Evolutionary conservation across 2,113 vertebrate species (phyloP), one percentile per base, ranked within the genome.

Genomic region (Nematolebias whitei): DNA sequence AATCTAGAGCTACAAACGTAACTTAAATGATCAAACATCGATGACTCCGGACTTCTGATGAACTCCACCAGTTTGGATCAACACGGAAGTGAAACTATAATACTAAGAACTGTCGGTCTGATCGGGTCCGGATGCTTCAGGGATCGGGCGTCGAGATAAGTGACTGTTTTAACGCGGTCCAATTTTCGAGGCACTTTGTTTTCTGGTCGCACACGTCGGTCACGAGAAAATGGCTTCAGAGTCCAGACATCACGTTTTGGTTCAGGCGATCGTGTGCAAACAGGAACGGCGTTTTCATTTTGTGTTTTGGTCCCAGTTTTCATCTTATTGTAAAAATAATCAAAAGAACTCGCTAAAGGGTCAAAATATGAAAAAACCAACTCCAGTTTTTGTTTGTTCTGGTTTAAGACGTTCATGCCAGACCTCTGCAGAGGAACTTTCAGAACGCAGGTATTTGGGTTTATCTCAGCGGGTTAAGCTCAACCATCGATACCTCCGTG

Each of bases 1-100:
- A 79, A 68, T 44, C 83, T 84, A 86, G 50, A 78, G 71, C 64
- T 84, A 78, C 78, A 88, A 88, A 68, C 64, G 81, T 80, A 29
- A 29, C 26, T 29, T 29, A 82, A 79, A 85, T 19, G 71, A 74
- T 49, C 52, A 68, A 59, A 71, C 68, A 43, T 45, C 62, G 32
- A 35, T 1, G 32, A 35, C 40, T 50, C 60, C 35, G 1, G 52
- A 8, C 70, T 5, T 23, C 16, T 45, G 32, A 71, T 22, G 60
- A 43, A 38, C 38, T 13, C n/a, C n/a, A n/a, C n/a, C n/a, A n/a
- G 47, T 3, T 26, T 49, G 44, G 45, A 57, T 26, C 35, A 5
- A 19, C 35, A 15, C n/a, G n/a, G n/a, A n/a, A n/a, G n/a, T n/a
- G n/a, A n/a, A 65, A 68, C 9, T 39, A n/a, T n/a, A 20, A 68